Evolutionary conservation across 2,113 vertebrate species (phyloP).

Genomic region (Formicarius rufipectus): DNA sequence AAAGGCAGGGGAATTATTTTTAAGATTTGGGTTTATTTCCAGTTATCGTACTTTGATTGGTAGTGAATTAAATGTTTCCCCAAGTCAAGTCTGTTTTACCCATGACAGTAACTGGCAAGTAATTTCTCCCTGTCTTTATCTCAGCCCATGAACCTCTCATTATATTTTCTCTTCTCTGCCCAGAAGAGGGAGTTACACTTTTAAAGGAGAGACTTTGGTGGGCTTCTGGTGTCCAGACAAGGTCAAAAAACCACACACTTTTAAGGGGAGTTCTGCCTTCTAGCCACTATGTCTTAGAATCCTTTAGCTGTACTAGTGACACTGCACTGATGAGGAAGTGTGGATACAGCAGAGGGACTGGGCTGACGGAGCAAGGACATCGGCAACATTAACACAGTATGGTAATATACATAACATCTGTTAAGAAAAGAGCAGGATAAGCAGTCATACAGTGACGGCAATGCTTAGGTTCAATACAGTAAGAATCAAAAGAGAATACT

Average conservation of each 20-base stretch:
- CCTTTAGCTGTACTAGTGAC: background rate
- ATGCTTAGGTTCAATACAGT: background rate
- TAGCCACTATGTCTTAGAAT: background rate
- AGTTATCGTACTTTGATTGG: background rate
- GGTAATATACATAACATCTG: background rate
- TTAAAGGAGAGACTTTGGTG: background rate
- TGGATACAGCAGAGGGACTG: background rate
- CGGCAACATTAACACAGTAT: background rate
- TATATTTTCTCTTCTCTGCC: background rate
- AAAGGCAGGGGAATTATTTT: background rate
- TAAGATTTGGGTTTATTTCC: background rate
- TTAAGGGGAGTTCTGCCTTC: background rate
- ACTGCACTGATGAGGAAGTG: background rate
- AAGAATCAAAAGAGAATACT: background rate
- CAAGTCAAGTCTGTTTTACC: background rate
- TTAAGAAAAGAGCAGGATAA: background rate
- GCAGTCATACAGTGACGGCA: background rate
- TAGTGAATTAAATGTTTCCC: background rate
- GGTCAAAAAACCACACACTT: background rate
- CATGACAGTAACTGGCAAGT: background rate
- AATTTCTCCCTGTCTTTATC: background rate
- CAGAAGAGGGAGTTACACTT: background rate
- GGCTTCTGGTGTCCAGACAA: background rate
- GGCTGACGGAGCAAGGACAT: background rate
- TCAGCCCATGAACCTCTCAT: background rate